phyloP scores from a whole-genome alignment of 2,797 vertebrate species.

The Phoxinus dragarum region DNA sequence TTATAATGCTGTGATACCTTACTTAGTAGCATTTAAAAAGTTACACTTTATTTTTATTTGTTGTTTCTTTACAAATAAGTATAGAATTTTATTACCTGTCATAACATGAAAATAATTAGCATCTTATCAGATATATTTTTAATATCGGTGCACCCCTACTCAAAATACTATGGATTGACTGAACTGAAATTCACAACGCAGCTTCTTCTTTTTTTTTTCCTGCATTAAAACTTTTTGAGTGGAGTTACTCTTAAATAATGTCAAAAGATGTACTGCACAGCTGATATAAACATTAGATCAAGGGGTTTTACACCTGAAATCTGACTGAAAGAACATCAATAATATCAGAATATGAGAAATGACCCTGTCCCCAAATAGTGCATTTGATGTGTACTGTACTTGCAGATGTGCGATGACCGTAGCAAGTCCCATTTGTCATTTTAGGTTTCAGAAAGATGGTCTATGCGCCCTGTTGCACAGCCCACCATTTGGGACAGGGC shows the following conservation, averaged over 20 bases:
- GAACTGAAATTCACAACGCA: not conserved
- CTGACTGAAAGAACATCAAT: conserved; percentile 1
- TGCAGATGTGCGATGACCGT: not conserved
- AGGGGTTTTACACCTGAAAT: conserved; percentile 12
- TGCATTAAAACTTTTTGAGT: not conserved
- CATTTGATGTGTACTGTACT: conserved; percentile 3
- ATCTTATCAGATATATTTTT: not conserved
- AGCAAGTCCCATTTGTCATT: not conserved
- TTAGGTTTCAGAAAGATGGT: not conserved
- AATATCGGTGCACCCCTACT: not conserved
- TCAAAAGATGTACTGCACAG: not conserved
- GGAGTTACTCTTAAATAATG: conserved; percentile 36
- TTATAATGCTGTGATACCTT: not conserved
- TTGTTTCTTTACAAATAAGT: not conserved
- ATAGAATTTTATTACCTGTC: not conserved
- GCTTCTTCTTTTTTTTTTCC: not conserved
- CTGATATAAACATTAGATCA: conserved; percentile 12
- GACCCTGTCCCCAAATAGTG: conserved; percentile 10
- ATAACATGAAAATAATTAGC: not conserved
- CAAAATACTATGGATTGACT: not conserved
- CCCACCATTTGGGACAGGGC: conserved; percentile 10
- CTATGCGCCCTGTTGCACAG: not conserved
- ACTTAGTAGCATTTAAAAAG: not conserved
- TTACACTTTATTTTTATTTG: not conserved
- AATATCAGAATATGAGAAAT: conserved; percentile 21